Base-by-base conservation (phyloP, 1,140 invertebrate genomes). In the Tigriopus japonicus region DNA sequence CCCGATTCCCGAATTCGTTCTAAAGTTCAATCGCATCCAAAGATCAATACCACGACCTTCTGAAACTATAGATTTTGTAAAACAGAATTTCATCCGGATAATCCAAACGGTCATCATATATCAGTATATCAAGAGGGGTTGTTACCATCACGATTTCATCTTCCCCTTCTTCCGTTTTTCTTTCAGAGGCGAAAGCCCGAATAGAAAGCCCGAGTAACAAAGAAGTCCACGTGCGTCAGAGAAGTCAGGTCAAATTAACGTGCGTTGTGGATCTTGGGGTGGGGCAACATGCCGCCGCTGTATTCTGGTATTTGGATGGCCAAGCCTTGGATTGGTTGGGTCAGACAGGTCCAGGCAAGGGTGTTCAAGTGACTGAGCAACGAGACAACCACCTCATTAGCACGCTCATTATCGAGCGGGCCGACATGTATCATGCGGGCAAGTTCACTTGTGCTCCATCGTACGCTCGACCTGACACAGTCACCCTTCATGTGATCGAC, bases 251-350 rank as follows among this genome's bases (percentile, higher is more conserved):
- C 1, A 63, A 56, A 17, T 42, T 63, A 35, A 41, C 24, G 9
- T 63, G 62, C n/a, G 40, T 56, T 13, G 62, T 63, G 12, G 41
- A 62, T 17, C 28, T 60, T 19, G 62, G 24, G 13, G 42, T 40
- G n/a, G 6, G 24, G 40, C 52, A 59, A 17, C 51, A 63, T 19
- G 28, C 51, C 14, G 63, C 52, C 2, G 61, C 28, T 42, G 66
- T 70, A 28, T 70, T 69, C 55, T 70, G 69, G 69, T 70, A 70
- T 60, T 67, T 68, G 56, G 68, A 70, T 56, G 69, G 66, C n/a
- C 21, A 64, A 58, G 67, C 63, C 28, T 24, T 64, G 12, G 64
- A 64, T 28, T 56, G 56, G 52, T 3, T 56, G 56, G 65, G 60
- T 15, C 7, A 62, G 53, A 52, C 52, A 10, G 43, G 53, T 19